Evolutionary conservation across 64 coral and sea anemone genomes (phyloP).

Genomic region (Pachyseris speciosa): DNA sequence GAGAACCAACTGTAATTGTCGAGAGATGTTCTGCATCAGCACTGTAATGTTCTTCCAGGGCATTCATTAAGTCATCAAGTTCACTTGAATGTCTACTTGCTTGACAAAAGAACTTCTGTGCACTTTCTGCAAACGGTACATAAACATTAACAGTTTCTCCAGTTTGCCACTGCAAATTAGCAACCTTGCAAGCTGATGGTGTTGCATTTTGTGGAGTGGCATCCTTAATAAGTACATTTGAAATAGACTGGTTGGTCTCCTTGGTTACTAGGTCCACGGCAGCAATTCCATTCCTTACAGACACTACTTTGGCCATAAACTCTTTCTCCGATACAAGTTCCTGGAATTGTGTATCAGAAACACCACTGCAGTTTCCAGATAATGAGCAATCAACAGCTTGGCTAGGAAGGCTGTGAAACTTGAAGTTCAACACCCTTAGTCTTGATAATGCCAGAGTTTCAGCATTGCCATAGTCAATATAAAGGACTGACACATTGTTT

Average conservation of each 20-base stretch:
- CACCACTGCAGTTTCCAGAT: not conserved
- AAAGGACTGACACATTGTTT: slow-evolving; percentile 61
- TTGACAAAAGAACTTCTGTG: slow-evolving; percentile 84
- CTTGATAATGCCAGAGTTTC: slow-evolving; percentile 73
- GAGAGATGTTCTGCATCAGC: not conserved
- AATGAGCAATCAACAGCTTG: slow-evolving; percentile 75
- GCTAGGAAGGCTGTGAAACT: slow-evolving; percentile 67
- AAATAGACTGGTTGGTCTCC: slow-evolving; percentile 42
- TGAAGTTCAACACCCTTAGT: slow-evolving; percentile 51
- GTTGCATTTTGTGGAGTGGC: not conserved
- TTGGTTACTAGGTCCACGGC: slow-evolving; percentile 30
- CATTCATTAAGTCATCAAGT: slow-evolving; percentile 81
- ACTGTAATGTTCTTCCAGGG: slow-evolving; percentile 68
- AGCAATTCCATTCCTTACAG: not conserved
- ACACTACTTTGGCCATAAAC: not conserved
- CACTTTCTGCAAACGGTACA: slow-evolving; percentile 50
- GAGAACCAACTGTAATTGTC: slow-evolving; percentile 25
- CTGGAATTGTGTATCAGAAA: not conserved
- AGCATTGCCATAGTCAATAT: slow-evolving; percentile 92
- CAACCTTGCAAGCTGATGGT: not conserved
- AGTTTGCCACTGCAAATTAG: not conserved
- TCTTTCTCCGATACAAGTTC: slow-evolving; percentile 59
- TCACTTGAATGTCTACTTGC: slow-evolving; percentile 19
- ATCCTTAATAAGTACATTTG: not conserved
- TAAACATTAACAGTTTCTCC: slow-evolving; percentile 57